Percentiles rank a stretch among this genome's conserved stretches.
Conservation (phyloP, 2,113 vertebrate species). For the Scytalopus superciliaris region DNA sequence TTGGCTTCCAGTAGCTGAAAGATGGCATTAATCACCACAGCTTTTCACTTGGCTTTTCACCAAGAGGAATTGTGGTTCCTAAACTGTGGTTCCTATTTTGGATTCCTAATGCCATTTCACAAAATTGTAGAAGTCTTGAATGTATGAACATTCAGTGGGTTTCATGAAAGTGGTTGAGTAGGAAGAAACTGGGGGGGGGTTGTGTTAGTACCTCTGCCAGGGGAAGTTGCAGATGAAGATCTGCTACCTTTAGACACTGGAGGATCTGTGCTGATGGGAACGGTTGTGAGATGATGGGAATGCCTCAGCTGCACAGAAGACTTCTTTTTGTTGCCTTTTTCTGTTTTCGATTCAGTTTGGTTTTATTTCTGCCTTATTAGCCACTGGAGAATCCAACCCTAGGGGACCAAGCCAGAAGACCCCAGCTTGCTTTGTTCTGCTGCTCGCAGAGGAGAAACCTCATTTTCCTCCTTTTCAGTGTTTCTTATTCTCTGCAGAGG, state of each 20-base stretch:
- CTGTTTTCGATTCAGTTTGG: background rate
- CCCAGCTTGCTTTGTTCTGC: background rate
- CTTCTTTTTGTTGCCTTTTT: background rate
- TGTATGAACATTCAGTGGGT: background rate
- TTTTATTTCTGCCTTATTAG: background rate
- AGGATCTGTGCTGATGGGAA: background rate
- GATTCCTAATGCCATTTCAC: background rate
- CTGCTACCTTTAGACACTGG: background rate
- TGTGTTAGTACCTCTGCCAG: background rate
- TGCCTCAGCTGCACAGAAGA: background rate
- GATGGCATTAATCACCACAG: background rate
- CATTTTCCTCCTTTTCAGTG: background rate
- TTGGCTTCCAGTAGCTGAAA: background rate
- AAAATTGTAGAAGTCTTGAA: background rate
- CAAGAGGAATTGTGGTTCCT: background rate
- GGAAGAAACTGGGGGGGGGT: background rate
- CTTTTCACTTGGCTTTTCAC: background rate
- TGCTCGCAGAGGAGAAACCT: background rate
- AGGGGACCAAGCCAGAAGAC: background rate
- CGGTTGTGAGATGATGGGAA: fast-evolving
- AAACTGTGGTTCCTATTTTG: background rate
- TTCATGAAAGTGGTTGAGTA: background rate
- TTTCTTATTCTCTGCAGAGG: background rate
- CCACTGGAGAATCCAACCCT: background rate
- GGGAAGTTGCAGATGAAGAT: background rate